Evolutionary conservation across 2,797 vertebrate genomes (phyloP).

Genomic region (Hypotaenidia philippensis): DNA sequence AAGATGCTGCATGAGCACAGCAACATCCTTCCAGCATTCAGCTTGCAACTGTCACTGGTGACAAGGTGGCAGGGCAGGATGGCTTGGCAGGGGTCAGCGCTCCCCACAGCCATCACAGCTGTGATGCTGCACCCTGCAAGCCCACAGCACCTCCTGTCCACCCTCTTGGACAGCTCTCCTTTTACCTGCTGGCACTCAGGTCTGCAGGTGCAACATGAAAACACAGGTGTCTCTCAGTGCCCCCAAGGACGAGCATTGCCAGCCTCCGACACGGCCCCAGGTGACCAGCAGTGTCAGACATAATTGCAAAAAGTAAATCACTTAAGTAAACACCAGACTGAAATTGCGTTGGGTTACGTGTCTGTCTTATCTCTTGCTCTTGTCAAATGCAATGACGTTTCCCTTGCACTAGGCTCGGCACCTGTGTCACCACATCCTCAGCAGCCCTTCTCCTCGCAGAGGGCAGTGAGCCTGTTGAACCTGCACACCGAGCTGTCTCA

Average conservation of each 20-base stretch:
- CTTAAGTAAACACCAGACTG: background rate
- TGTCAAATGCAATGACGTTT: background rate
- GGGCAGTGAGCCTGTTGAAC: background rate
- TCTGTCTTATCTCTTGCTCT: background rate
- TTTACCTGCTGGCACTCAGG: background rate
- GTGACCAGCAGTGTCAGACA: fast-evolving
- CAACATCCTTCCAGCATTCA: background rate
- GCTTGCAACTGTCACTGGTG: fast-evolving
- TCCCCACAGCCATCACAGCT: background rate
- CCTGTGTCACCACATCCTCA: fast-evolving
- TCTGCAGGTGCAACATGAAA: background rate
- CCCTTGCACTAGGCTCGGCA: background rate
- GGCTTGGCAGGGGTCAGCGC: background rate
- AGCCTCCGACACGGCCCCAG: fast-evolving
- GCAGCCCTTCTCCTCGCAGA: background rate
- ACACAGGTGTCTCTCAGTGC: fast-evolving
- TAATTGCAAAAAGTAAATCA: background rate
- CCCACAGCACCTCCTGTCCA: fast-evolving
- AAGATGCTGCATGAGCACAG: background rate
- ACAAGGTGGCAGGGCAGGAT: background rate
- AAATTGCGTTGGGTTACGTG: background rate
- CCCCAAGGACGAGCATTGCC: fast-evolving
- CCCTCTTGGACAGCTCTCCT: background rate
- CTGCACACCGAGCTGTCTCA: fast-evolving
- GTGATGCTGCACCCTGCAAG: background rate